Base-by-base conservation (phyloP, 2,113 vertebrate genomes). In the Romanogobio albipinnatus region DNA sequence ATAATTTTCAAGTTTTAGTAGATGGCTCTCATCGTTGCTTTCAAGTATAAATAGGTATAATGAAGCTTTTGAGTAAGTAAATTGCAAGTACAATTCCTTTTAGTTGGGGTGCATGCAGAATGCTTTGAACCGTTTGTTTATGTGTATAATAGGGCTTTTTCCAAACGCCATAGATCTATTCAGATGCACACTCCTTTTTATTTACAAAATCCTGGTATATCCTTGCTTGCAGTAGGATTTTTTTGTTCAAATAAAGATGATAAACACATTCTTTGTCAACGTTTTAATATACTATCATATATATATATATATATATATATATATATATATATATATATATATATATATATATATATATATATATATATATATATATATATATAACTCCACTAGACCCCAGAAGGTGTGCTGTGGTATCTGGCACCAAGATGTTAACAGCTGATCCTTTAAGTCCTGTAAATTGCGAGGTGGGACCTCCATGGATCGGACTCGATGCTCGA, bases 171-270 rank as follows among this genome's bases (percentile, higher is more conserved):
- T 85, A 82, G 81, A 77, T 68, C 15, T 51, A 61, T 79, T 64
- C 61, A 75, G 62, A 77, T 13, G 81, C 53, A 45, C 79, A 83
- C 81, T 85, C 64, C 56, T 85, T 82, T 85, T 81, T 75, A 49
- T 66, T 82, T 43, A 22, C 66, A 71, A 71, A 71, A 39, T 70
- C 45, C 61, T 78, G 76, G 9, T 81, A 68, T 81, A 81, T 36
- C 73, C 58, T 85, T 88, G 84, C 84, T 85, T 82, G 71, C 84
- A 80, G 33, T 74, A 87, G 79, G 56, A 85, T 62, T 82, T 58
- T 79, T 87, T 85, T 68, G 53, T 79, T 83, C 80, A 85, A 87
- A 88, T 88, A 85, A 88, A 88, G 58, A 74, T 66, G 22, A 62
- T 58, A 66, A 85, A 85, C 15, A 13, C 45, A 33, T 45, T 56